These are phyloP conservation scores for Labeo rohita DNA, from an alignment of 2,113 vertebrate species.

Conservation along the genomic window DNA sequence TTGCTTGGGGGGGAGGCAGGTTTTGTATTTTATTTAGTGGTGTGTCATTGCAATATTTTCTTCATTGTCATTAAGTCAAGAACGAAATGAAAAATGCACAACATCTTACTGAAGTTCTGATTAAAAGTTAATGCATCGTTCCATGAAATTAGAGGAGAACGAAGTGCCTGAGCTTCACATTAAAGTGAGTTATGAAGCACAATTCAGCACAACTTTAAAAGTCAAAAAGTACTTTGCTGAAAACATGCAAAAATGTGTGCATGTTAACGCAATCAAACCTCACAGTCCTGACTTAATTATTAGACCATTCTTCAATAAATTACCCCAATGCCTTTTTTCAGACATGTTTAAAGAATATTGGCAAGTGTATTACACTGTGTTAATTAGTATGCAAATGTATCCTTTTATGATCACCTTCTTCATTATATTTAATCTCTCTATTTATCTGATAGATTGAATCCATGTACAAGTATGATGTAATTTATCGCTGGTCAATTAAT, in stretches of 20 bases:
- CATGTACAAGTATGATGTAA: constrained; percentile 60
- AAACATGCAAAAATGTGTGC: constrained; percentile 28
- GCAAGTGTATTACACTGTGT: constrained; percentile 55
- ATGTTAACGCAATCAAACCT: constrained; percentile 26
- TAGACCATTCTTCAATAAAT: constrained; percentile 51
- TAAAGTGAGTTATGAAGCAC: constrained; percentile 39
- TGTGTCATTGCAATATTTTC: background rate
- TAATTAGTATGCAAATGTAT: constrained; percentile 82
- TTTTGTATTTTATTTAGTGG: constrained; percentile 1
- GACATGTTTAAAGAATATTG: constrained; percentile 54
- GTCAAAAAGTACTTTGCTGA: constrained; percentile 44
- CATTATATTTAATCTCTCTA: constrained; percentile 76
- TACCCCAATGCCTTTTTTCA: constrained; percentile 41
- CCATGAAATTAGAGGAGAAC: constrained; percentile 31
- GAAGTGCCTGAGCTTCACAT: constrained; percentile 30
- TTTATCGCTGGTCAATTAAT: constrained; percentile 73
- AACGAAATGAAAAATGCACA: background rate
- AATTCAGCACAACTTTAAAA: constrained; percentile 38
- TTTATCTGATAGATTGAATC: constrained; percentile 73
- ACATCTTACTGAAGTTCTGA: constrained; percentile 20
- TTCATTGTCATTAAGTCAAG: background rate
- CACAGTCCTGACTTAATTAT: constrained; percentile 38
- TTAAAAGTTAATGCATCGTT: constrained; percentile 49
- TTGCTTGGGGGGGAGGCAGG: background rate
- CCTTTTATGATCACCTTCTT: constrained; percentile 76